phyloP scores from a whole-genome alignment of 2,888 invertebrate species.

The Conus canariensis region DNA sequence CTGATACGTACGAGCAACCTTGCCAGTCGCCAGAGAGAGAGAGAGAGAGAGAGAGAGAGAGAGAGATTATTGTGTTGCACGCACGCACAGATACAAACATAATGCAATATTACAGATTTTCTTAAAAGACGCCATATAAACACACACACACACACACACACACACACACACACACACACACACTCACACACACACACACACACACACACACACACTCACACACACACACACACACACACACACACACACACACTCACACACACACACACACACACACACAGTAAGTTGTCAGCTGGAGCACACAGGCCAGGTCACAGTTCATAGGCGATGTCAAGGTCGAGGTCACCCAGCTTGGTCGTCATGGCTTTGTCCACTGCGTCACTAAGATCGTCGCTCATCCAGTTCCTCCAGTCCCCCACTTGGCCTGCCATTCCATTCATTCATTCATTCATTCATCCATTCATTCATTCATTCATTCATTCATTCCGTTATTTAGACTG shows the following conservation, averaged over 20 bases:
- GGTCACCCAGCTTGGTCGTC: conserved; percentile 10
- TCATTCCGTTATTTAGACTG: too few relatives aligned
- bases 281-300: neutral
- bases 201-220: neutral
- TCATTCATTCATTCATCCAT: too few relatives aligned
- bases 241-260: neutral
- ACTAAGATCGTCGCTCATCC: conserved; percentile 19
- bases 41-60: too few relatives aligned
- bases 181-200: neutral
- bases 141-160: neutral
- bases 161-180: neutral
- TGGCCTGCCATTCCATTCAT: neutral
- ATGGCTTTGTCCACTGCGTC: conserved; percentile 5
- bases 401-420: conserved; percentile 40
- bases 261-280: neutral
- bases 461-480: too few relatives aligned
- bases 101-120: too few relatives aligned
- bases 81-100: too few relatives aligned
- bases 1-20: too few relatives aligned
- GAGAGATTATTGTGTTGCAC: too few relatives aligned
- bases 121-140: neutral
- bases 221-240: neutral
- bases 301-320: neutral
- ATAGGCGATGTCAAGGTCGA: conserved; percentile 26
- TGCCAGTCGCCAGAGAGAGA: too few relatives aligned